phyloP scores from a whole-genome alignment of 2,888 invertebrate genomes.

The Diadegma fenestrale region DNA sequence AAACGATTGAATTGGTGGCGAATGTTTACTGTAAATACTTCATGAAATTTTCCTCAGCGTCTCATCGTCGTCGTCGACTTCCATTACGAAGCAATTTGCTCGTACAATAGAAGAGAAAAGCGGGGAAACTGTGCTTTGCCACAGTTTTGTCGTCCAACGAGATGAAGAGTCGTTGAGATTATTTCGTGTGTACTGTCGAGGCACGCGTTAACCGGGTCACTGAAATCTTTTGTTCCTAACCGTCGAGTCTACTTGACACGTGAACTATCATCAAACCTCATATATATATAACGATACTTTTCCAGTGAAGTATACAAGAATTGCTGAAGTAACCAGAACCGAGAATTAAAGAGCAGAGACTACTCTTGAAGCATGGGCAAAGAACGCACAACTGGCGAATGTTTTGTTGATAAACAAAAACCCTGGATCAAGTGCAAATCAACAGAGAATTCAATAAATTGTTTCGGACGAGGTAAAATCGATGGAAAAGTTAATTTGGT shows the following conservation, averaged over 20 bases:
- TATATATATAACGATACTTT: background rate
- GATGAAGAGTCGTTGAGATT: constrained; percentile 40
- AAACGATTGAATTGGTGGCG: constrained; percentile 36
- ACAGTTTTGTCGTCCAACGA: constrained; percentile 19
- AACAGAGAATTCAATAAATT: background rate
- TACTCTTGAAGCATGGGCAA: background rate
- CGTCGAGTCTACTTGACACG: constrained; percentile 7
- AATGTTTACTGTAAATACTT: constrained; percentile 31
- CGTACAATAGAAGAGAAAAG: constrained; percentile 24
- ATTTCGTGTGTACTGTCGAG: constrained; percentile 20
- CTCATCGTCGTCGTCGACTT: constrained; percentile 20
- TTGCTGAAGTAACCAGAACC: background rate
- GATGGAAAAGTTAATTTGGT: background rate
- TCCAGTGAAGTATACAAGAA: background rate
- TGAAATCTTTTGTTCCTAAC: constrained; percentile 48
- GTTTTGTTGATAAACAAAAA: background rate
- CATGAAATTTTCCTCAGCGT: constrained; percentile 8
- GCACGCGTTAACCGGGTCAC: constrained; percentile 38
- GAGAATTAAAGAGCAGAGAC: background rate
- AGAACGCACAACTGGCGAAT: background rate
- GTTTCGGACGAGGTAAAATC: background rate
- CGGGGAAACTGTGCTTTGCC: constrained; percentile 21
- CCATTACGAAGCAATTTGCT: constrained; percentile 31
- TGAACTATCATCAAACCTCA: background rate
- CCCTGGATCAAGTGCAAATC: background rate